Evolutionary conservation across 1,140 invertebrate genomes (phyloP), one percentile per base, ranked within the genome.

Genomic region (Gryllus bimaculatus): DNA sequence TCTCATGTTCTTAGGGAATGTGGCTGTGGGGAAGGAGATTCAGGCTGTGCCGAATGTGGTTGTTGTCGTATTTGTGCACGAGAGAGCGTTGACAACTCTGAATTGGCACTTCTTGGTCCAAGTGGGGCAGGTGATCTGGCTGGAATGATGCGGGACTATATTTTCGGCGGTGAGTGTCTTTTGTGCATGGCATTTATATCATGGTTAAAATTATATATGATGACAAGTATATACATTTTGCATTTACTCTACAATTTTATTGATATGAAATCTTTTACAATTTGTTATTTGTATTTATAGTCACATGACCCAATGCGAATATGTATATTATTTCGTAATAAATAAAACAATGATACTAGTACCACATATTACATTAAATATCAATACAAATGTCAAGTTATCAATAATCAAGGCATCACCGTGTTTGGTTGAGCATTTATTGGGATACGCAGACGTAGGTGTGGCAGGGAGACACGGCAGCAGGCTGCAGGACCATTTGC

Each of bases 1-100:
- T 39, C 26, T 2, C 26, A 39, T 48, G 15, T 54, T 49, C 4
- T 20, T 80, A 96, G 95, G 82, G 93, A 94, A 83, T 99, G 97
- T 88, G 96, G 95, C 4, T 99, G 97, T 89, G 97, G 97, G 18
- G 93, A 95, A 84, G 97, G 96, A 18, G 97, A 98, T 84, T 94
- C 95, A 73, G 96, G 97, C 0, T 99, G 97, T 84, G 90, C 92
- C 3, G 91, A 94, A 81, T 99, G 98, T 86, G 96, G 97, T 0
- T 93, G 94, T 49, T 99, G 98, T 86, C 87, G 94, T 76, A 90
- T 93, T 20, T 99, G 97, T 86, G 95, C 93, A 0, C 89, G 91
- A 48, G 92, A 94, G 83, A 89, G 90, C 80, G 89, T 89, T 81
- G 89, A 91, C 78, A 88, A 89, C 80, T 87, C 85, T 82, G 87